Base-by-base conservation (phyloP, 2,113 vertebrate genomes). In the Taurulus bubalis region DNA sequence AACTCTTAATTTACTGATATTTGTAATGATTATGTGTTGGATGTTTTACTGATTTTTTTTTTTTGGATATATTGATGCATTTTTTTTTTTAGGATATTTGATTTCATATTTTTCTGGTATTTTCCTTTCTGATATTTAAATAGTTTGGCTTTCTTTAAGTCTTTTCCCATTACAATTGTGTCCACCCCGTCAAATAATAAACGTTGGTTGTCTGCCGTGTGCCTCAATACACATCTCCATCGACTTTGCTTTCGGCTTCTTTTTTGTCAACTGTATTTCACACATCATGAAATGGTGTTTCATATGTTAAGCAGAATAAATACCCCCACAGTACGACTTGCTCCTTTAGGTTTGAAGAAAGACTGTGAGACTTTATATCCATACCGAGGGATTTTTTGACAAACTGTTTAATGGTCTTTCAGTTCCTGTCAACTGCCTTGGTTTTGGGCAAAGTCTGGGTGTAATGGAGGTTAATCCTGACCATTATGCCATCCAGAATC, bases 391-490 rank as follows among this genome's bases (percentile, higher is more conserved):
- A 24, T 71, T 72, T 28, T 40, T 20, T 40, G 58, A 58, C 32
- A 8, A 36, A n/a, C 18, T 32, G 47, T 78, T 66, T 64, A 34
- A 75, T 59, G 30, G 42, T 60, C 8, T 38, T 32, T 26, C 7
- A 22, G 4, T 64, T 56, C 38, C 55, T 42, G 58, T 77, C 40
- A 68, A 32, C 36, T 42, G 8, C 14, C 9, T 62, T 77, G 58
- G 6, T 53, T 82, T 84, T 47, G 45, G 67, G 70, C 42, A 71
- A 85, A 74, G 20, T 62, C 56, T n/a, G 70, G 9, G 11, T 78
- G 49, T 77, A 6, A 15, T 20, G 28, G 63, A 83, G 73, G 84
- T 83, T 88, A 85, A 88, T 77, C 71, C 77, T 38, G 63, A 79
- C 72, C 66, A 83, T 75, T 82, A 77, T 63, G 34, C 72, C 72